Base-by-base conservation (phyloP, 2,113 vertebrate genomes). In the Phaethornis superciliosus region DNA sequence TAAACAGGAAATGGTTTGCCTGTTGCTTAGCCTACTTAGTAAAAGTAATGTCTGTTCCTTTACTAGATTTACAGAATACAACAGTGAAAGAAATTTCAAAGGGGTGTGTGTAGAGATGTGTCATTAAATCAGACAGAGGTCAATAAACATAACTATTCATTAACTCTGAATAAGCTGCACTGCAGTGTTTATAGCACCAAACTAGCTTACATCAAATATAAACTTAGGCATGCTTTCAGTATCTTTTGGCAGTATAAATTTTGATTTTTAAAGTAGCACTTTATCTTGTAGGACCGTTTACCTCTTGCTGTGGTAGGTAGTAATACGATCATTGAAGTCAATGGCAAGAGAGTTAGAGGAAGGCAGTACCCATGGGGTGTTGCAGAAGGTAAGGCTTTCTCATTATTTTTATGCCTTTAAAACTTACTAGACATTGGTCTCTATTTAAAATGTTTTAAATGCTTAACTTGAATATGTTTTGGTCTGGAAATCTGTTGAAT, bases 311-410 rank as follows among this genome's bases (percentile, higher is more conserved):
- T 99, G 80, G 99, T 99, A 74, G 99, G 99, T 90, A 99, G 99
- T 96, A 99, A 99, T 98, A 99, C 99, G 81, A 99, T 99, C 98
- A 99, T 99, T 46, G 99, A 99, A 98, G 99, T 99, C 95, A 99
- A 99, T 56, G 97, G 99, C 95, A 99, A 99, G 97, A 98, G 98
- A 95, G 98, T 99, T 91, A 97, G 99, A 98, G 99, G 99, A 95
- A 98, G 99, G 86, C 99, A 99, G 95, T 99, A 99, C 97, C 99
- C 99, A 10, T 99, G 99, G 99, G 99, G 99, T 64, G 99, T 99
- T 90, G 99, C 99, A 94, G 99, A 99, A 99, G 99, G 99, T 99
- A 98, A 90, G 95, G 47, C 72, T 95, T 90, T 96, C 49, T 88
- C 22, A 18, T 22, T 9, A 15, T 55, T 60, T 88, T 13, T 70